Evolutionary conservation across 2,888 invertebrate species (phyloP).

Genomic region (Habroteleia sp.): DNA sequence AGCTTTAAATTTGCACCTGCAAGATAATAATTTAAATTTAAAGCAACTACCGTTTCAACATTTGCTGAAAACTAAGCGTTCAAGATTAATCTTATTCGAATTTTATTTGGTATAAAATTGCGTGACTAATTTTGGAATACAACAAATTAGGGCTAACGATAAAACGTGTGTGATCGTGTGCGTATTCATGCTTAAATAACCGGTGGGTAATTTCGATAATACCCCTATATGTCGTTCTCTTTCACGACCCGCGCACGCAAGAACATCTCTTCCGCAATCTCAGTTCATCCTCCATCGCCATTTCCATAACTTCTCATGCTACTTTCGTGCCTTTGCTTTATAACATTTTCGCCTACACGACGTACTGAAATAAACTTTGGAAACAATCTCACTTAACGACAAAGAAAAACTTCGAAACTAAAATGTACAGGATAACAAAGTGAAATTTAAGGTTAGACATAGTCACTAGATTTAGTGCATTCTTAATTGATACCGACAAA

Average conservation of each 20-base stretch:
- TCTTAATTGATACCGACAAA: too few species aligned
- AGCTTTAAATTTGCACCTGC: background rate
- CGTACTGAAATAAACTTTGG: constrained; percentile 10
- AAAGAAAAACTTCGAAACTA: too few species aligned
- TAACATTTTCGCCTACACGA: constrained; percentile 14
- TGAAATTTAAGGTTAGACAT: too few species aligned
- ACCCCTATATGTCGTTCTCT: constrained; percentile 37
- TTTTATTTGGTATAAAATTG: too few species aligned
- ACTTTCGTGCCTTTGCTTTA: constrained; percentile 33
- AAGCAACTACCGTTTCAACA: too few species aligned
- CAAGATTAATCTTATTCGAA: too few species aligned
- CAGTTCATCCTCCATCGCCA: constrained; percentile 34
- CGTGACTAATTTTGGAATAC: constrained; percentile 39
- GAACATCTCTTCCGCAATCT: constrained; percentile 42
- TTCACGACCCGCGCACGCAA: constrained; percentile 36
- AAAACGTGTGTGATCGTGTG: constrained; percentile 32
- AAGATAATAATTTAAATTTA: constrained; percentile 2
- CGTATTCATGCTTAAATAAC: constrained; percentile 40
- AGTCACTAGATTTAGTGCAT: too few species aligned
- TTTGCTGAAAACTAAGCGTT: too few species aligned
- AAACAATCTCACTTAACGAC: constrained; percentile 5
- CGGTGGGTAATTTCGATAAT: constrained; percentile 46
- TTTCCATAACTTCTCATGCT: constrained; percentile 48
- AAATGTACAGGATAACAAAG: too few species aligned
- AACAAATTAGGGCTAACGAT: constrained; percentile 43